Evolutionary conservation across 2,113 vertebrate genomes (phyloP), one percentile per base, ranked within the genome.

Genomic region (Tautogolabrus adspersus): DNA sequence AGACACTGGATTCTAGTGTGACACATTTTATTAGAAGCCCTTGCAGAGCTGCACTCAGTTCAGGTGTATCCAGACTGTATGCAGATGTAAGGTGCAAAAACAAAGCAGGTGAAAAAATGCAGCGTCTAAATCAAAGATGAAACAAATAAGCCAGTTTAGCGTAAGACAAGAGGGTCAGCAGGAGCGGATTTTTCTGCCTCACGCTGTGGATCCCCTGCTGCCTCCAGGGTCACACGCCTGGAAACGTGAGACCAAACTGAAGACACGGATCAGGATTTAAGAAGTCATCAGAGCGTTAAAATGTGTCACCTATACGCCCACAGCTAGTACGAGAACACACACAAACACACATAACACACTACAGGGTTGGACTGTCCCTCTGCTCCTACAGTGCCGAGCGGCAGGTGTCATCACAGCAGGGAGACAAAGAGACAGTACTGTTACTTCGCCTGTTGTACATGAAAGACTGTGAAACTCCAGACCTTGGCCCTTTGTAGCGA

Each of bases 401-500:
- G 80, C 84, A 82, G 86, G 65, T 80, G 37, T 75, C 85, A 78
- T 79, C 81, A 34, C 86, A 71, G 81, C 77, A 64, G 72, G 82
- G 72, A 80, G 66, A 87, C 86, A 42, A 75, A 80, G 78, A 79
- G 82, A 74, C 82, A 30, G 85, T 40, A 63, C 82, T 69, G 81
- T 67, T 79, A 59, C 78, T 60, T 75, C 68, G 22, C 77, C 88
- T 81, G 85, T 78, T 87, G 82, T 79, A 80, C 77, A 85, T 78
- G 78, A 86, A 85, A 87, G 83, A 91, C 90, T 91, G 86, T 90
- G 85, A 87, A 89, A 89, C 88, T 92, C 90, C 91, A 93, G 92
- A 91, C 62, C 76, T 52, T 85, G 90, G 91, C 90, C 89, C 88
- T 89, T 90, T 92, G 91, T 92, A 93, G 89, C 91, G 87, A 92